A percentile compares a stretch with the other conserved stretches of the same genome.
These are phyloP conservation scores for Drosophila bipectinata DNA, from an alignment of 1,140 invertebrate species.

Conservation along the genomic window DNA sequence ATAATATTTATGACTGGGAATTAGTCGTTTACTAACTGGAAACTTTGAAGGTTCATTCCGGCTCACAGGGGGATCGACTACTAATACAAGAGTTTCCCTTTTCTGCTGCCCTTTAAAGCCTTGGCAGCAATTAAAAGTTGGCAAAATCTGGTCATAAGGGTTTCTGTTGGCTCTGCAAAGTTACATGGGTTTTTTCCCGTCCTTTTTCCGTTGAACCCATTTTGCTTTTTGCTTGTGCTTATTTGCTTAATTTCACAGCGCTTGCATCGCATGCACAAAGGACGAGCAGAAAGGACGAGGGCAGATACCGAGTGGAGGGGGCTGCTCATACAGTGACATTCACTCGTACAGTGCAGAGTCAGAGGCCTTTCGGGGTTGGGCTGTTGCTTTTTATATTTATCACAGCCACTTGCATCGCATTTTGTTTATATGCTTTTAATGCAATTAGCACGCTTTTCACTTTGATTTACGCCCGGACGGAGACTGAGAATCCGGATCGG, in stretches of 20 bases:
- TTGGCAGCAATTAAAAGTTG: conserved; percentile 49
- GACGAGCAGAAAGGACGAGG: background rate
- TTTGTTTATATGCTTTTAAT: conserved; percentile 82
- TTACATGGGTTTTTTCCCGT: conserved; percentile 27
- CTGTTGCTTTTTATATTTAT: conserved; percentile 63
- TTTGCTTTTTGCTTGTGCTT: conserved; percentile 48
- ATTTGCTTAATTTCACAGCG: conserved; percentile 78
- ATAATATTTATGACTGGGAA: background rate
- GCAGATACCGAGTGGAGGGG: background rate
- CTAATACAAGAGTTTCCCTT: background rate
- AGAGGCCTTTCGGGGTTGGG: conserved; percentile 24
- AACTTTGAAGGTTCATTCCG: conserved; percentile 4
- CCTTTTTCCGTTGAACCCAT: conserved; percentile 9
- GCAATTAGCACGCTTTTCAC: conserved; percentile 82
- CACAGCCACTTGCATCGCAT: conserved; percentile 80
- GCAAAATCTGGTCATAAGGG: conserved; percentile 24
- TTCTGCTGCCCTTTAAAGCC: conserved; percentile 40
- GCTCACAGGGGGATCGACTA: background rate
- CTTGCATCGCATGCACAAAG: conserved; percentile 63
- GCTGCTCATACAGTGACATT: conserved; percentile 18
- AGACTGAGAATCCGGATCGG: conserved; percentile 53
- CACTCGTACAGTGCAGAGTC: background rate
- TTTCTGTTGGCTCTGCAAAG: conserved; percentile 35
- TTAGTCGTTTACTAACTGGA: background rate
- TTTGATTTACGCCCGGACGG: conserved; percentile 76